A percentile compares a stretch with the other conserved stretches of the same genome.
phyloP scores from a whole-genome alignment of 2,888 invertebrate species.

The Atethmia centrago region DNA sequence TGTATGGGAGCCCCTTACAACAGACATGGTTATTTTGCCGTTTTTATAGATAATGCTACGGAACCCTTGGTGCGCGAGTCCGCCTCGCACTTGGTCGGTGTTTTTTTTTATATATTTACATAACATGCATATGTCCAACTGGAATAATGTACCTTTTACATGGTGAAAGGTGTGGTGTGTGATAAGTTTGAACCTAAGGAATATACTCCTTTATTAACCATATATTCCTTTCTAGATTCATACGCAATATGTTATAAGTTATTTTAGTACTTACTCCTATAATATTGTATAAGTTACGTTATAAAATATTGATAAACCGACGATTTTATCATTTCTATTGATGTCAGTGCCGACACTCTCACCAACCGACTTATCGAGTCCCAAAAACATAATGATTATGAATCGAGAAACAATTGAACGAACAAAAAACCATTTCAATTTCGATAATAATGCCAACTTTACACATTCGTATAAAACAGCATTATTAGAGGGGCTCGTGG shows the following conservation, averaged over 20 bases:
- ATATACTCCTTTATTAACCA: too few relatives aligned
- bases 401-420: slow-evolving; percentile 54
- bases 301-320: slow-evolving; percentile 37
- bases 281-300: slow-evolving; percentile 16
- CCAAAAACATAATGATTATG: slow-evolving; percentile 43
- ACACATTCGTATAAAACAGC: slow-evolving; percentile 10
- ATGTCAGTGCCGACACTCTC: slow-evolving; percentile 54
- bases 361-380: slow-evolving; percentile 19
- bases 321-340: slow-evolving; percentile 41
- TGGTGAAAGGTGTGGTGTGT: too few relatives aligned
- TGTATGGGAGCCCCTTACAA: too few relatives aligned
- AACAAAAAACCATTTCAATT: slow-evolving; percentile 48
- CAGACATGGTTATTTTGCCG: too few relatives aligned
- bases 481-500: too few relatives aligned
- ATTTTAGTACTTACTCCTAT: neutral
- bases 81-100: too few relatives aligned
- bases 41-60: too few relatives aligned
- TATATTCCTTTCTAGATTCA: neutral
- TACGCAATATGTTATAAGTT: neutral
- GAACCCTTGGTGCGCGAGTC: too few relatives aligned
- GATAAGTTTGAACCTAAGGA: too few relatives aligned
- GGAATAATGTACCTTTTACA: too few relatives aligned
- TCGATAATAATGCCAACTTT: slow-evolving; percentile 15
- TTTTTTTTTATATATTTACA: too few relatives aligned
- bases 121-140: too few relatives aligned